Evolutionary conservation across 2,113 vertebrate species (phyloP), one percentile per base, ranked within the genome.

Genomic region (Oreamnos americanus): DNA sequence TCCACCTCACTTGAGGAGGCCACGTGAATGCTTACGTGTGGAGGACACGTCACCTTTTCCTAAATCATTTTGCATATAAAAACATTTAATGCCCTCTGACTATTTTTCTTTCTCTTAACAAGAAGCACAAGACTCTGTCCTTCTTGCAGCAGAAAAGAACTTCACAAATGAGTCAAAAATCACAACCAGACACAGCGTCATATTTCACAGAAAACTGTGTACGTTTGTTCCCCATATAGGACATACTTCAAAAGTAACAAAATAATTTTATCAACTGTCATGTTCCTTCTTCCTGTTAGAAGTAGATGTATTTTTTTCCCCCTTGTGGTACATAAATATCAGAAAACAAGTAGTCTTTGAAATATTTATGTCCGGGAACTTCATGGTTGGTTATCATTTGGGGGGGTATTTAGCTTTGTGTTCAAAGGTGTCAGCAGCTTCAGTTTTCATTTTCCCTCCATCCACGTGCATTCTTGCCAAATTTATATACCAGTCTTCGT

Each of bases 401-500:
- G 28, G 89, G 91, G 15, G 55, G 16, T 81, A 30, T 62, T 92
- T 83, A 33, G 94, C 47, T 79, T 64, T 93, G 57, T 97, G 91
- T 95, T 91, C 96, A 88, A 88, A 89, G 82, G 79, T 2, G 21
- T 53, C 79, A 57, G 55, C 47, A 60, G 91, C 78, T 94, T 99
- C 99, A 99, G 98, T 99, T 99, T 94, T 99, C 99, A 60, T 99
- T 99, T 99, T 99, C 99, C 98, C 98, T 99, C 99, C 99, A 99
- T 19, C 99, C 99, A 97, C 99, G 99, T 1, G 99, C 99, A 53
- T 99, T 99, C 94, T 99, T 99, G 97, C 99, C 99, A 98, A 99
- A 99, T 98, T 99, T 99, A 98, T 99, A 99, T 89, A 99, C 99
- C 97, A 99, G 99, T 97, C 99, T 99, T 86, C 99, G 99, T 86